Conservation (phyloP, 2,797 vertebrate species). For the Chrysocyon brachyurus region DNA sequence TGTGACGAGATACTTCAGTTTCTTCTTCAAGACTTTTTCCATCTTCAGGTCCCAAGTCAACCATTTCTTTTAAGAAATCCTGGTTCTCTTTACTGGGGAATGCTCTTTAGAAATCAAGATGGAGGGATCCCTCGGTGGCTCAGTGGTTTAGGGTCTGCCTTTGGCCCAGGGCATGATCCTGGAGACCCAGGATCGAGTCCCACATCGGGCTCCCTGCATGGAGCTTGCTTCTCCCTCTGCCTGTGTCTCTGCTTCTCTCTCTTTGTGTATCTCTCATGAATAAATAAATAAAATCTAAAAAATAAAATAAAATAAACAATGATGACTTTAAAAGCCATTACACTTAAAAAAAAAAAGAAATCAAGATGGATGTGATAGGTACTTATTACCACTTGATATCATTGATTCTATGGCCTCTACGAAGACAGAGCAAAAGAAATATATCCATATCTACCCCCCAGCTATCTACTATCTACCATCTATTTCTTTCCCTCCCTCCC, state of each 20-base stretch:
- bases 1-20: neutral
- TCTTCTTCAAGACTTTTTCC: neutral
- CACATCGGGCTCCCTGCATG: no score
- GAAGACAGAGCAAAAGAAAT: neutral
- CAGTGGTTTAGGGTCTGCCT: no score
- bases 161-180: no score
- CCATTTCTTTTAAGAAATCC: neutral
- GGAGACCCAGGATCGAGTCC: no score
- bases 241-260: no score
- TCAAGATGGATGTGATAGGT: neutral
- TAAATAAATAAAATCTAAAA: no score
- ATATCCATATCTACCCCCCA: no score
- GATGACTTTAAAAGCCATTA: no score
- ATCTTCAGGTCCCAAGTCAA: neutral
- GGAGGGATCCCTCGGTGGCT: no score
- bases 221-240: no score
- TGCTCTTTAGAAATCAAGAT: neutral
- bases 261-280: no score
- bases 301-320: no score
- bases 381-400: neutral
- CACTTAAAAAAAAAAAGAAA: neutral
- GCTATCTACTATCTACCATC: neutral
- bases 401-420: neutral
- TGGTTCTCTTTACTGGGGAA: neutral
- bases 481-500: neutral